Conservation (phyloP, 2,888 invertebrate species). For the Lithophane leautieri region DNA sequence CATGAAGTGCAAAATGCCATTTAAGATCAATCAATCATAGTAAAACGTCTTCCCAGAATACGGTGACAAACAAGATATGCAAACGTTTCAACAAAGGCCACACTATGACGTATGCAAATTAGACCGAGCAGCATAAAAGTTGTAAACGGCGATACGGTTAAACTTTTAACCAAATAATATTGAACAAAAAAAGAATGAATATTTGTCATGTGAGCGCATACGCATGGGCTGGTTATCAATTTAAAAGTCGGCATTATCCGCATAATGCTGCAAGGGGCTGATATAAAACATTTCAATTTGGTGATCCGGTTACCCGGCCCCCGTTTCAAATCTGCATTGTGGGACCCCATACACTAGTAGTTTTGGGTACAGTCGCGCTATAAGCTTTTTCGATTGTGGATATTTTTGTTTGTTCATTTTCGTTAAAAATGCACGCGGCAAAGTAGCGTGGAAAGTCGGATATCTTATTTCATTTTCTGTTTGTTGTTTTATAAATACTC, state of each 20-base stretch:
- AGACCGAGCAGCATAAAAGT: slow-evolving; percentile 66
- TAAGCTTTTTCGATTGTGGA: slow-evolving; percentile 43
- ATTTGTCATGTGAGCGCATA: slow-evolving; percentile 83
- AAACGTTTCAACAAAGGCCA: slow-evolving; percentile 74
- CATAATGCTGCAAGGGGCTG: slow-evolving; percentile 83
- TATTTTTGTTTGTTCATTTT: slow-evolving; percentile 40
- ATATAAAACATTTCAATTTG: slow-evolving; percentile 91
- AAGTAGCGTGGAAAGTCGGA: slow-evolving; percentile 40
- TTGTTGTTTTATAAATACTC: slow-evolving; percentile 50
- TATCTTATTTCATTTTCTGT: slow-evolving; percentile 59
- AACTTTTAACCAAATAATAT: slow-evolving; percentile 87
- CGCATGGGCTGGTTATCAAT: slow-evolving; percentile 88
- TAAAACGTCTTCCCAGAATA: slow-evolving; percentile 79
- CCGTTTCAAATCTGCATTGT: slow-evolving; percentile 88
- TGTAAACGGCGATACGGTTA: slow-evolving; percentile 86
- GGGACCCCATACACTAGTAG: slow-evolving; percentile 87
- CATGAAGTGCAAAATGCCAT: slow-evolving; percentile 80
- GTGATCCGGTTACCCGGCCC: slow-evolving; percentile 89
- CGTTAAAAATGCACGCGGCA: slow-evolving; percentile 53
- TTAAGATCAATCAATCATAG: slow-evolving; percentile 82
- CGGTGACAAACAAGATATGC: slow-evolving; percentile 82
- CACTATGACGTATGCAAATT: slow-evolving; percentile 78
- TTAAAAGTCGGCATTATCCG: slow-evolving; percentile 88
- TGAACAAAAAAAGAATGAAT: slow-evolving; percentile 72
- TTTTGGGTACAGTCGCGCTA: slow-evolving; percentile 80